phyloP scores from a whole-genome alignment of 2,797 vertebrate genomes.

The Rhabdomys pumilio region DNA sequence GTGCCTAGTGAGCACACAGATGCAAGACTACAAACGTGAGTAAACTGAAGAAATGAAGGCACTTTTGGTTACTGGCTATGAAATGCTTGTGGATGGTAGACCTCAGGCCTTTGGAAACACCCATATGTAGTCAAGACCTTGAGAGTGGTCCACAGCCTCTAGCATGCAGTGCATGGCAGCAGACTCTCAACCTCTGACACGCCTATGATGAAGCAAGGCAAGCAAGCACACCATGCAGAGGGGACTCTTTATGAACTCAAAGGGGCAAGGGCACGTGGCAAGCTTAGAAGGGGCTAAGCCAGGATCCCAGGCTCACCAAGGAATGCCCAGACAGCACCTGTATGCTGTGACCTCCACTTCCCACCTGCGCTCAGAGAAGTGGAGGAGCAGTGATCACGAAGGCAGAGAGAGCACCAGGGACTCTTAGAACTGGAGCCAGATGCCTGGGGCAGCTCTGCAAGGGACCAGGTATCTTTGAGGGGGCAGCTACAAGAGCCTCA shows the following conservation, averaged over 20 bases:
- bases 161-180: neutral
- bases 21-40: neutral
- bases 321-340: neutral
- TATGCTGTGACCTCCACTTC: neutral
- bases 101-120: neutral
- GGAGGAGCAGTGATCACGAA: neutral
- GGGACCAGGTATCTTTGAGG: too few relatives aligned
- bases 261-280: neutral
- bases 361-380: neutral
- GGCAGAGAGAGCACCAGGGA: neutral
- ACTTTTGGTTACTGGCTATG: neutral
- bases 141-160: neutral
- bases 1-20: neutral
- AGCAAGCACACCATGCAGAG: neutral
- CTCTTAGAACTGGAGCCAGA: neutral
- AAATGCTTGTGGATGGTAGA: neutral
- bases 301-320: neutral
- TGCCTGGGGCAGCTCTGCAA: neutral
- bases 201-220: too few relatives aligned
- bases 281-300: neutral
- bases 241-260: neutral
- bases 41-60: neutral
- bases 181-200: neutral
- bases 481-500: slow-evolving; percentile 3
- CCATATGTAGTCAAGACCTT: neutral